Conservation (phyloP, 1,140 invertebrate genomes). For the Forficula auricularia region DNA sequence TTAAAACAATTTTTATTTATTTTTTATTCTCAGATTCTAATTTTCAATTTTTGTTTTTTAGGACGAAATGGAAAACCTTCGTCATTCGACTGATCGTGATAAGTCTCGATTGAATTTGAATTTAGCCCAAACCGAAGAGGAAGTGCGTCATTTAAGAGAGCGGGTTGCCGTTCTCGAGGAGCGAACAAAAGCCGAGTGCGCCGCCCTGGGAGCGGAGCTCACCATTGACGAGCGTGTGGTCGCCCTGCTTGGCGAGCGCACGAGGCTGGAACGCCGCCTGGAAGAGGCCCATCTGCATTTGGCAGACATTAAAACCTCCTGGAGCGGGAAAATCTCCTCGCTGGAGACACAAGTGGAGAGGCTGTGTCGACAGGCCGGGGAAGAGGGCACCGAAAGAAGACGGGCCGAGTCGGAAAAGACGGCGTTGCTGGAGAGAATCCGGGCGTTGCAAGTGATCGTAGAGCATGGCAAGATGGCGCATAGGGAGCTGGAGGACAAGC, state of each 20-base stretch:
- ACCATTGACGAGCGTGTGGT: conserved; percentile 37
- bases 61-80: conserved; percentile 48
- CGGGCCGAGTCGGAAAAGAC: conserved; percentile 51
- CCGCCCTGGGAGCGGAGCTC: conserved; percentile 20
- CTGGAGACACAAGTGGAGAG: conserved; percentile 61
- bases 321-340: conserved; percentile 72
- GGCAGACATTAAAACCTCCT: conserved; percentile 71
- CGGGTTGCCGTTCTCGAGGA: conserved; percentile 43
- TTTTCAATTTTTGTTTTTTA: no score
- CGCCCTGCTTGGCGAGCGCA: conserved; percentile 36
- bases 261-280: conserved; percentile 51
- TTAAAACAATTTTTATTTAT: not conserved
- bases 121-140: conserved; percentile 41
- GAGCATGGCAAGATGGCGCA: conserved; percentile 49
- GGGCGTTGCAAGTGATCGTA: conserved; percentile 44
- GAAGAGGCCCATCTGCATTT: conserved; percentile 70
- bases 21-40: no score
- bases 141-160: conserved; percentile 41
- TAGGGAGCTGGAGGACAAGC: conserved; percentile 50
- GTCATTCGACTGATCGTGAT: conserved; percentile 43
- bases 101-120: conserved; percentile 35
- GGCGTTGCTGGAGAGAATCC: conserved; percentile 41
- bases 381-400: conserved; percentile 57
- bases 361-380: conserved; percentile 57
- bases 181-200: conserved; percentile 21